Percentiles rank a stretch among this genome's conserved stretches.
Evolutionary conservation across 2,113 vertebrate species (phyloP).

Genomic region (Microcebus jonahi): DNA sequence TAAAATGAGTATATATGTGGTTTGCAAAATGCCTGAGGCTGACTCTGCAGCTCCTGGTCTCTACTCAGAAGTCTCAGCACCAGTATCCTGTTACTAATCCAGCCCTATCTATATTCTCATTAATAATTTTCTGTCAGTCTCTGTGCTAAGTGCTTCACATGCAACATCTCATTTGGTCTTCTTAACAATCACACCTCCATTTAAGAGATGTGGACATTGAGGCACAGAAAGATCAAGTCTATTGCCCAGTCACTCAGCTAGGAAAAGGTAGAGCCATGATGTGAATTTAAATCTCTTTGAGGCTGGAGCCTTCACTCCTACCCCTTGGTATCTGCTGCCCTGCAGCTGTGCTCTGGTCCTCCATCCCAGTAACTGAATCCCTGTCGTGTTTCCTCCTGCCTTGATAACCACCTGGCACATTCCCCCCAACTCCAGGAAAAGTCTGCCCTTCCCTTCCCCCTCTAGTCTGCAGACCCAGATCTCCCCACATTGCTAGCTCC

Average conservation of each 20-base stretch:
- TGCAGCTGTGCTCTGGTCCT: background rate
- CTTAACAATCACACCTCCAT: background rate
- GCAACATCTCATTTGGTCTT: background rate
- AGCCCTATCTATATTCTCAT: background rate
- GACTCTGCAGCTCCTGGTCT: background rate
- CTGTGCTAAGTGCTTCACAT: background rate
- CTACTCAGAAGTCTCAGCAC: background rate
- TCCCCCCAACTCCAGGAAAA: no score
- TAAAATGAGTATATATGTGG: background rate
- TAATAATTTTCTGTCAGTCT: background rate
- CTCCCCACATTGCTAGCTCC: background rate
- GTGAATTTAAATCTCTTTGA: background rate
- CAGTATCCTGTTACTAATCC: background rate
- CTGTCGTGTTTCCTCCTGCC: background rate
- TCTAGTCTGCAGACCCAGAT: background rate
- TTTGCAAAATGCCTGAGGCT: background rate
- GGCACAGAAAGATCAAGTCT: background rate
- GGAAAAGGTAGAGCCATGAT: background rate
- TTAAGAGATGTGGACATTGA: background rate
- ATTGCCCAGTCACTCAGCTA: background rate
- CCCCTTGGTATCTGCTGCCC: background rate
- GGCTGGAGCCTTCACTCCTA: background rate
- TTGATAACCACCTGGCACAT: background rate
- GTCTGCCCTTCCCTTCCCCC: background rate
- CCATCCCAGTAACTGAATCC: background rate